Base-by-base conservation (phyloP, 1,140 invertebrate species). In the Camponotus vicinus region DNA sequence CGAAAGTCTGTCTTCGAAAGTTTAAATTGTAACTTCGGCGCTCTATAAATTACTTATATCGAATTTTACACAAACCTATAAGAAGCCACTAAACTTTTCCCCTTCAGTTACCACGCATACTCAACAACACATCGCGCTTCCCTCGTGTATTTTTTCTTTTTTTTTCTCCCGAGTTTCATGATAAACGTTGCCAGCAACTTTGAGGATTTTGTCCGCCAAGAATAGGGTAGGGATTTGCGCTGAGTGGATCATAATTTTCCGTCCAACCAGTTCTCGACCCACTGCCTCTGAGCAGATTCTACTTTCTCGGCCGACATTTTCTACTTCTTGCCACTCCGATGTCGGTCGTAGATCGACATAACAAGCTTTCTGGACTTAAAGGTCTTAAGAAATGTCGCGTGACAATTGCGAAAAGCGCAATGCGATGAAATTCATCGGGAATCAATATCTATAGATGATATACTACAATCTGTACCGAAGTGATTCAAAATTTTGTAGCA, bases 171-270 rank as follows among this genome's bases (percentile, higher is more conserved):
- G 32, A 49, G 40, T 75, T 80, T 71, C 37, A 59, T 79, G 88
- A 87, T 89, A 90, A 78, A 90, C 76, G 87, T 52, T 76, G 63
- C 69, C 52, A 45, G 63, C 71, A 77, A 85, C 80, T 85, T 85
- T 34, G 55, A 71, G 75, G 63, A 75, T 82, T 52, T 88, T 84
- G 69, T 77, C 64, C 11, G 40, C 42, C 42, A 66, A 71, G 71
- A 86, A 85, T 55, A 55, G 78, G 42, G 13, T 82, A 78, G 80
- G 69, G 85, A 89, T 85, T 89, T 85, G 5, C 42, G 34, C 66
- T 69, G 64, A 73, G 64, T 71, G 86, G 86, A 88, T 88, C 83
- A 89, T 88, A 89, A 86, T 86, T 88, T 89, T 89, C 64, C 86
- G 70, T 80, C 69, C 76, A 71, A 49, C 80, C 55, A 55, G 18